These are phyloP conservation scores for Drosophila malerkotliana DNA, from an alignment of 1,140 invertebrate genomes.

Conservation along the genomic window DNA sequence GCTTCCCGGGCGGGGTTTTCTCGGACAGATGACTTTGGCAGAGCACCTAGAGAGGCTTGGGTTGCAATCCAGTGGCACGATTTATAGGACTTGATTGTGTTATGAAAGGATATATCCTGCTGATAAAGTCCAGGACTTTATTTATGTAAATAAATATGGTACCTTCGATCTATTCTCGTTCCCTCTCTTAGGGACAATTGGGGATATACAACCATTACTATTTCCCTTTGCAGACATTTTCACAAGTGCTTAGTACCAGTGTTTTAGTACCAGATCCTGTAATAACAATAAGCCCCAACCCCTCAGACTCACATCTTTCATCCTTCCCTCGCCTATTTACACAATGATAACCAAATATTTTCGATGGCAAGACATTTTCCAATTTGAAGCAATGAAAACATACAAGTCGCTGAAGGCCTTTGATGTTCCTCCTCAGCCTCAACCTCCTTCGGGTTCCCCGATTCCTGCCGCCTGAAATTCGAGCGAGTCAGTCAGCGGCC, in stretches of 20 bases:
- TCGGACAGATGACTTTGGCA: not conserved
- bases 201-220: too few species aligned
- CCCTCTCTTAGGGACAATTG: too few species aligned
- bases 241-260: not conserved
- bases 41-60: not conserved
- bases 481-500: conserved; percentile 57
- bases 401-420: conserved; percentile 53
- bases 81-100: too few species aligned
- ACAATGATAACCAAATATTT: conserved; percentile 65
- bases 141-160: too few species aligned
- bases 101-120: not conserved
- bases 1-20: not conserved
- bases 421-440: conserved; percentile 40
- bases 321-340: conserved; percentile 36
- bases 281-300: not conserved
- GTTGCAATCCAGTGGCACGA: not conserved
- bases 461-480: conserved; percentile 54
- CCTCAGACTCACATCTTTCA: not conserved
- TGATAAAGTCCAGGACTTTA: not conserved
- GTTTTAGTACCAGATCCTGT: not conserved
- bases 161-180: too few species aligned
- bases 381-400: conserved; percentile 65
- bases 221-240: too few species aligned
- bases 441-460: conserved; percentile 4
- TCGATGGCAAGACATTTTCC: conserved; percentile 57